Evolutionary conservation across 2,797 vertebrate genomes (phyloP).

Genomic region (Paratrypauchen microcephalus): DNA sequence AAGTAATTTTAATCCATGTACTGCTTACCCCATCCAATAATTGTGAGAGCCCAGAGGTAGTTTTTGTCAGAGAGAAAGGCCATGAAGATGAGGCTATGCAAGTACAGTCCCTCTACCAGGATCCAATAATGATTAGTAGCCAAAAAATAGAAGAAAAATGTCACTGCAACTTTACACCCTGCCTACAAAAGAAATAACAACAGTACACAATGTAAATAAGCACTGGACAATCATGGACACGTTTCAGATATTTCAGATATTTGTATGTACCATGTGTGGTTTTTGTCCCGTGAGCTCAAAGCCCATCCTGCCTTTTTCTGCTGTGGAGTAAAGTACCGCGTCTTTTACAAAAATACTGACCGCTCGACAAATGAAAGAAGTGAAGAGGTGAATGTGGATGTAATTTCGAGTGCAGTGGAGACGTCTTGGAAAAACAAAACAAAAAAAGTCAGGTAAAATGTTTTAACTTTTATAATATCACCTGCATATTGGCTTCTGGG

Average conservation of each 20-base stretch:
- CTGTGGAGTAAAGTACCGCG: slow-evolving; percentile 80
- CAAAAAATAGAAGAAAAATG: slow-evolving; percentile 91
- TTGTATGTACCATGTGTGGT: slow-evolving; percentile 53
- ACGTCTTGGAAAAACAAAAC: slow-evolving; percentile 68
- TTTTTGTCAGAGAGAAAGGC: slow-evolving; percentile 90
- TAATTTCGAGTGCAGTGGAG: slow-evolving; percentile 92
- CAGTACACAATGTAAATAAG: neutral
- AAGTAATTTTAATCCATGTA: neutral
- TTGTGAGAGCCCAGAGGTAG: slow-evolving; percentile 88
- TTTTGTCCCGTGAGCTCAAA: slow-evolving; percentile 41
- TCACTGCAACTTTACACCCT: slow-evolving; percentile 89
- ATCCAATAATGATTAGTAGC: slow-evolving; percentile 96
- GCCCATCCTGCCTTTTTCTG: slow-evolving; percentile 49
- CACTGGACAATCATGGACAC: neutral
- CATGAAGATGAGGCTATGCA: slow-evolving; percentile 94
- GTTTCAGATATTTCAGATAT: neutral
- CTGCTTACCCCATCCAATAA: slow-evolving; percentile 90
- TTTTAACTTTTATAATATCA: too few relatives aligned
- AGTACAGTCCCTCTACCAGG: slow-evolving; percentile 90
- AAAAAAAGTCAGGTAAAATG: neutral
- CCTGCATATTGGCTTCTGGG: neutral
- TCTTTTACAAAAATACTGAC: slow-evolving; percentile 92
- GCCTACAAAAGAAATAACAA: slow-evolving; percentile 62
- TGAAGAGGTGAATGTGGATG: slow-evolving; percentile 91
- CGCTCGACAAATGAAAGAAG: slow-evolving; percentile 89